Conservation (phyloP, 2,888 invertebrate species). For the Brachyptera risi region DNA sequence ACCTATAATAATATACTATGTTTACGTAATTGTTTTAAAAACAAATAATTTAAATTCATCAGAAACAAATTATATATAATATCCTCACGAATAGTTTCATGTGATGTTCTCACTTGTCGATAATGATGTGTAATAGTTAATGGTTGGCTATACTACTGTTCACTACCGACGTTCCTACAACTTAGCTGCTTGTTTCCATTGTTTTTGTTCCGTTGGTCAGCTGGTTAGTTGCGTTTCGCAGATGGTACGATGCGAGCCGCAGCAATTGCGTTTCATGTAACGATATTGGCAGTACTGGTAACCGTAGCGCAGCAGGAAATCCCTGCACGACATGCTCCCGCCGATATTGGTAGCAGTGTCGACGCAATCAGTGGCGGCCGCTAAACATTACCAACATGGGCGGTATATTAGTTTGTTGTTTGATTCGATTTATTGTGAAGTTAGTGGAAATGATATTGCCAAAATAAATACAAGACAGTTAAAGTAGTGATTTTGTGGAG, state of each 20-base stretch:
- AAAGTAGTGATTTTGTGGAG: too few species aligned
- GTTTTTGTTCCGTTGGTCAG: not conserved
- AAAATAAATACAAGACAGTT: too few species aligned
- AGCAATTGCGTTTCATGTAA: slow-evolving; percentile 48
- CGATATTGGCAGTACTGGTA: slow-evolving; percentile 47
- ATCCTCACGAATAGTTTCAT: too few species aligned
- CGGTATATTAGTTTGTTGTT: too few species aligned
- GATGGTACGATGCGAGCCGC: slow-evolving; percentile 42
- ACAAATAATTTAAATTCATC: too few species aligned
- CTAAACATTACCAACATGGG: too few species aligned
- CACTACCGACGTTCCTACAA: not conserved
- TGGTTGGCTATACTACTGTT: not conserved
- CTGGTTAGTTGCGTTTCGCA: not conserved
- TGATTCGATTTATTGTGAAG: too few species aligned
- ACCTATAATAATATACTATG: not conserved
- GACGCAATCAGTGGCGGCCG: slow-evolving; percentile 38
- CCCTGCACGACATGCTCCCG: slow-evolving; percentile 45
- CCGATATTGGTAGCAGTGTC: slow-evolving; percentile 39
- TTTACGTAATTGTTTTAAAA: too few species aligned
- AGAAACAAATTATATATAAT: too few species aligned
- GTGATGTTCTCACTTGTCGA: too few species aligned
- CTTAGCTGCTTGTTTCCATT: not conserved
- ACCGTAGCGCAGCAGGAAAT: slow-evolving; percentile 46
- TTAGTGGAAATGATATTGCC: too few species aligned
- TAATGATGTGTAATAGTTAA: not conserved